Evolutionary conservation across 2,113 vertebrate species (phyloP), one percentile per base, ranked within the genome.

Genomic region (Thamnaconus septentrionalis): DNA sequence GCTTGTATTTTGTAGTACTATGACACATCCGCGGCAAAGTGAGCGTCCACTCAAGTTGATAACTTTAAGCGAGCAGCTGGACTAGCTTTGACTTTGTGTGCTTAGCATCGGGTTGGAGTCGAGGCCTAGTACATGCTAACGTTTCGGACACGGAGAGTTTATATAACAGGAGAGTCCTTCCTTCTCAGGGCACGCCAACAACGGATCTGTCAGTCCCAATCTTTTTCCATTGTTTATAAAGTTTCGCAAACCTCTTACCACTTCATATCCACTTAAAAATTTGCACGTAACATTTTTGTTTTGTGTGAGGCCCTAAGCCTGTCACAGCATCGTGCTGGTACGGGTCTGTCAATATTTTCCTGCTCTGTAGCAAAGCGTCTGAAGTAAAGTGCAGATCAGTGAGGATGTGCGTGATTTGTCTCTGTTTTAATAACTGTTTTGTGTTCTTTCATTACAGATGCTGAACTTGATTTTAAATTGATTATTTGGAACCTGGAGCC

Each of bases 381-480:
- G 18, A 31, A 31, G 18, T 31, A 31, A 31, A 0, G 0, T 18
- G 8, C 7, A n/a, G 0, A 59, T 1, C 5, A 45, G 18, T 41
- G 2, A 7, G 50, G 7, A 4, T 12, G 8, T n/a, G 10, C 50
- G 6, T 12, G 6, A 56, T 11, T 58, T 58, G 1, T 58, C 3
- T 8, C 11, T 5, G 3, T 50, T 9, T 7, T 9, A 47, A 5
- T 5, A 11, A 5, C 9, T 41, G 9, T 49, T 12, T 56, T 73
- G 18, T 51, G 12, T 0, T 84, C 84, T 64, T 1, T 8, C 40
- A 42, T 79, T 80, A 2, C 86, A 98, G 97, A 96, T 96, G 95
- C 95, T 93, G 94, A 93, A 92, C 91, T 94, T 91, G 89, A 92
- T 90, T 90, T 90, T 92, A 89, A 84, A 93, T 78, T 91, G 92